Conservation (phyloP, 2,888 invertebrate species). For the Drosophila nigritarsus region DNA sequence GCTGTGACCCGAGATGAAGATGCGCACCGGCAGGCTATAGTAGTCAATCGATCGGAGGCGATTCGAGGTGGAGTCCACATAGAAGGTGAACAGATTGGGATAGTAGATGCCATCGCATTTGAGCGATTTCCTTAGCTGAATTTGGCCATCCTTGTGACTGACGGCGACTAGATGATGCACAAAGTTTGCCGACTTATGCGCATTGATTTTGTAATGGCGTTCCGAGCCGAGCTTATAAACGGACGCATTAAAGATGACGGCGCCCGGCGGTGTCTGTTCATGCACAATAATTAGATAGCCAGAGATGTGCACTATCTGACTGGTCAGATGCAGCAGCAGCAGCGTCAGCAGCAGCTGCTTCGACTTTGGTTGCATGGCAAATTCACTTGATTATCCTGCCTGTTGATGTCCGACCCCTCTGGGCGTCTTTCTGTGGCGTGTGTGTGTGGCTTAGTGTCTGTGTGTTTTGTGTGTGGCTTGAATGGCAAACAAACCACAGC, state of each 20-base stretch:
- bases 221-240: conserved; percentile 92
- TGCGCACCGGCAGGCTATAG: conserved; percentile 91
- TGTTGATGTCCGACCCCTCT: conserved; percentile 5
- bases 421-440: not conserved
- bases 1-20: conserved; percentile 90
- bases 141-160: conserved; percentile 90
- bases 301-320: conserved; percentile 51
- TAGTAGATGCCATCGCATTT: conserved; percentile 93
- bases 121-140: conserved; percentile 89
- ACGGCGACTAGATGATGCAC: conserved; percentile 92
- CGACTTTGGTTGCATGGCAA: conserved; percentile 58
- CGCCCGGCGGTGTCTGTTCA: conserved; percentile 88
- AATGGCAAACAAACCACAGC: conserved; percentile 66
- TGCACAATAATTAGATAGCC: conserved; percentile 87
- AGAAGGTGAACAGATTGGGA: conserved; percentile 93
- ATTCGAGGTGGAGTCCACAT: conserved; percentile 94
- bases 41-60: conserved; percentile 92
- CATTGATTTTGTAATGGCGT: conserved; percentile 91
- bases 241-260: conserved; percentile 91
- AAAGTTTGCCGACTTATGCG: conserved; percentile 92
- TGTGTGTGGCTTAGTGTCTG: conserved; percentile 10
- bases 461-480: conserved; percentile 41
- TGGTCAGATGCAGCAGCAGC: conserved; percentile 48
- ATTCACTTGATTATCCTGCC: conserved; percentile 39
- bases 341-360: conserved; percentile 33